A percentile compares a stretch with the other conserved stretches of the same genome.
phyloP scores from a whole-genome alignment of 1,140 invertebrate genomes.

The Potamilus streckersoni region DNA sequence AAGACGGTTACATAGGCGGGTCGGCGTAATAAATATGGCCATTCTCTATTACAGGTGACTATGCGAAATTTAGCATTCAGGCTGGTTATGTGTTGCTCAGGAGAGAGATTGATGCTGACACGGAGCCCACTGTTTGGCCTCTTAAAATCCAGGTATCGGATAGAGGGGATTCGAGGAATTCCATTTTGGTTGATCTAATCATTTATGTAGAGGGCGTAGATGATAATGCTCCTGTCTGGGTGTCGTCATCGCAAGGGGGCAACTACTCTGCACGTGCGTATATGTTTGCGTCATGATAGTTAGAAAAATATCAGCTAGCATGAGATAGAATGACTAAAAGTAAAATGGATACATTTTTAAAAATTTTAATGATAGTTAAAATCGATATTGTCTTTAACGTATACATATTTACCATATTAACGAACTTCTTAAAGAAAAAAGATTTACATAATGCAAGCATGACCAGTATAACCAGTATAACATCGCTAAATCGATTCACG shows the following conservation, averaged over 20 bases:
- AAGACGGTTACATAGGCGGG: no score
- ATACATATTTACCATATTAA: no score
- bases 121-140: constrained; percentile 12
- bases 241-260: constrained; percentile 17
- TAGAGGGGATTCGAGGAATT: constrained; percentile 14
- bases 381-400: no score
- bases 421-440: no score
- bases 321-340: no score
- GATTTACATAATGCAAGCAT: no score
- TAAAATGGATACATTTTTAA: no score
- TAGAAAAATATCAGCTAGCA: no score
- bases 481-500: no score
- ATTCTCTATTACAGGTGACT: constrained; percentile 13
- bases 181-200: constrained; percentile 17
- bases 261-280: background rate
- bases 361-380: no score
- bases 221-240: constrained; percentile 26
- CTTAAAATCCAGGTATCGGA: constrained; percentile 16
- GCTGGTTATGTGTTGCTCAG: constrained; percentile 19
- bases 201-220: constrained; percentile 26
- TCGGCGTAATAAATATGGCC: background rate
- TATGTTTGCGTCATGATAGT: no score
- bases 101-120: constrained; percentile 23
- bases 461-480: no score
- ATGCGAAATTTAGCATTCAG: constrained; percentile 29